phyloP scores from a whole-genome alignment of 2,113 vertebrate species.

The Amphiprion percula region DNA sequence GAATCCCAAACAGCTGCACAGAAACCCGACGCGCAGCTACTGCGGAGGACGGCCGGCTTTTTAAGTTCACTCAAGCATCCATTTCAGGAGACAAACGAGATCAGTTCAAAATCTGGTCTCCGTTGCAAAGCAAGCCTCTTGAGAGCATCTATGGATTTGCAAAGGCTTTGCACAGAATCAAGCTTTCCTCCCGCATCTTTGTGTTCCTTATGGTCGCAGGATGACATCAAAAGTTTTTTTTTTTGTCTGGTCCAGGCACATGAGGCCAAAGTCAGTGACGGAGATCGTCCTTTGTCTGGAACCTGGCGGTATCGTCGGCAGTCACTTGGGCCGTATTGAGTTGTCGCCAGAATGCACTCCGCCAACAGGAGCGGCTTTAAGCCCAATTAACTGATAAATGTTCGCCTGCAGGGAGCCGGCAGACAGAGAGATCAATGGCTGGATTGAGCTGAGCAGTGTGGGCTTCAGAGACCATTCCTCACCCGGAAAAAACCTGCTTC shows the following conservation, averaged over 20 bases:
- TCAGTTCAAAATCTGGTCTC: conserved; percentile 10
- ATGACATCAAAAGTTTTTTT: conserved; percentile 3
- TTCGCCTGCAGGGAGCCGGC: conserved; percentile 62
- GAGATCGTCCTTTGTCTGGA: conserved; percentile 43
- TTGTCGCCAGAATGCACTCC: conserved; percentile 42
- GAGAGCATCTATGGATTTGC: conserved; percentile 26
- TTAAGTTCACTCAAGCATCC: conserved; percentile 4
- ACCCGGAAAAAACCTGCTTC: conserved; percentile 24
- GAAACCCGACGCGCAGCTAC: background rate
- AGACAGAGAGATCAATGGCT: conserved; percentile 65
- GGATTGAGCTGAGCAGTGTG: conserved; percentile 35
- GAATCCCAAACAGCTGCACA: conserved; percentile 32
- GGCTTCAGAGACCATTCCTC: conserved; percentile 27
- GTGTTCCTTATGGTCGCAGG: background rate
- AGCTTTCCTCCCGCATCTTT: background rate
- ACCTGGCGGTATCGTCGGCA: background rate
- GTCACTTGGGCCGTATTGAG: conserved; percentile 44
- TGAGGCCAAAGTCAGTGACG: conserved; percentile 26
- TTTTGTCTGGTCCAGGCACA: background rate
- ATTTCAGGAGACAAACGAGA: conserved; percentile 17
- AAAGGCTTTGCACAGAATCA: conserved; percentile 5
- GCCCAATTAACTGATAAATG: conserved; percentile 78
- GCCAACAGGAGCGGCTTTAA: conserved; percentile 60
- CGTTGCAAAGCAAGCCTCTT: background rate
- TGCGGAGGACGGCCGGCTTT: background rate